These are phyloP conservation scores for Leucophenga varia DNA, from an alignment of 1,140 invertebrate genomes.

Conservation along the genomic window DNA sequence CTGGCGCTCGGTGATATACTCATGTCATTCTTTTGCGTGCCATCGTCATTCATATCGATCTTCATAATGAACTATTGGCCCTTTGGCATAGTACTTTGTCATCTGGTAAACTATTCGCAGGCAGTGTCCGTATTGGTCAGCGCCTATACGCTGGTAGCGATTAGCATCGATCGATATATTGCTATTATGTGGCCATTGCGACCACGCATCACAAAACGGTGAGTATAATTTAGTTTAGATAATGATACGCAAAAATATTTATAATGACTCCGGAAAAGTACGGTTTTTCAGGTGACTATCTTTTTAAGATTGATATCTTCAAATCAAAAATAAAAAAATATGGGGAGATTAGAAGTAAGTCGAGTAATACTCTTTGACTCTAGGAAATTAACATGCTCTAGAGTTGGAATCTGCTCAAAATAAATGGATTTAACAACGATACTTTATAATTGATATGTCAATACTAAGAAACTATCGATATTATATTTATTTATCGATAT, in stretches of 20 bases:
- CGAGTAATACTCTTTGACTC: too few relatives aligned
- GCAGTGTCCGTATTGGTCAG: conserved; percentile 80
- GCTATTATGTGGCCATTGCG: conserved; percentile 85
- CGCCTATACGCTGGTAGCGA: conserved; percentile 82
- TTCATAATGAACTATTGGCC: conserved; percentile 78
- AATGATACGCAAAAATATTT: background rate
- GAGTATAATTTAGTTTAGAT: conserved; percentile 52
- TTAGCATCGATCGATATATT: conserved; percentile 83
- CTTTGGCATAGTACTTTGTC: conserved; percentile 76
- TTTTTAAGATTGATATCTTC: too few relatives aligned
- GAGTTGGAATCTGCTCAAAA: too few relatives aligned
- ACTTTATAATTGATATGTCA: too few relatives aligned
- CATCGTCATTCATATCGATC: conserved; percentile 77
- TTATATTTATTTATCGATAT: too few relatives aligned
- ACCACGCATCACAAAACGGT: conserved; percentile 74
- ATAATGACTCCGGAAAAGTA: too few relatives aligned
- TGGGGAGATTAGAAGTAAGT: too few relatives aligned
- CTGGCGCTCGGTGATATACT: conserved; percentile 81
- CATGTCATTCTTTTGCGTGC: conserved; percentile 84
- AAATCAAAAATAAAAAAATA: too few relatives aligned
- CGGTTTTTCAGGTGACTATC: too few relatives aligned
- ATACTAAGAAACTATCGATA: too few relatives aligned
- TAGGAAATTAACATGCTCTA: too few relatives aligned
- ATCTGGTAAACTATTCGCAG: conserved; percentile 75
- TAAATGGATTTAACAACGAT: too few relatives aligned